Conservation (phyloP, 2,113 vertebrate genomes). For the Mirounga angustirostris region DNA sequence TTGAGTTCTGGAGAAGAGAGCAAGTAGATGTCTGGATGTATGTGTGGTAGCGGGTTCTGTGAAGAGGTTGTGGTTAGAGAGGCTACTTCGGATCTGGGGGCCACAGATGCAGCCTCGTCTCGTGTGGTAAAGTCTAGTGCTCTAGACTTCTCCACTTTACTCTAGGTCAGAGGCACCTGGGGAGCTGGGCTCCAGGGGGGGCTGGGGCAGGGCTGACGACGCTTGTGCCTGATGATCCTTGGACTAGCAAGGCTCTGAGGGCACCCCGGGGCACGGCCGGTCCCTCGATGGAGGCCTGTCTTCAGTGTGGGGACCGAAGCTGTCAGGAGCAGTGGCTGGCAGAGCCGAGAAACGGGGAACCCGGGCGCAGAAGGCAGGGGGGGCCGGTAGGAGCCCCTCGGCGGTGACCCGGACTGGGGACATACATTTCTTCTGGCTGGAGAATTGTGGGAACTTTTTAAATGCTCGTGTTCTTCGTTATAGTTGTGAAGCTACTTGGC, state of each 20-base stretch:
- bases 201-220: too few species aligned
- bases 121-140: background rate
- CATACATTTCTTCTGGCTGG: background rate
- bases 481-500: background rate
- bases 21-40: background rate
- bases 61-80: background rate
- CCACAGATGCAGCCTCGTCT: background rate
- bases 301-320: background rate
- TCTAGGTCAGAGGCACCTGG: background rate
- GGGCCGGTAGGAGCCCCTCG: background rate
- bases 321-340: background rate
- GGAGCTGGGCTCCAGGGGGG: background rate
- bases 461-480: fast-evolving
- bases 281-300: background rate
- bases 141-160: background rate
- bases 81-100: background rate
- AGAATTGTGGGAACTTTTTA: background rate
- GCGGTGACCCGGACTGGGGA: background rate
- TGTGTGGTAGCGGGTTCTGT: background rate
- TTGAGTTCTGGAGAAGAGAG: background rate
- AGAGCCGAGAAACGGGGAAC: background rate
- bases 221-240: background rate
- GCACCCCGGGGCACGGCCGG: fast-evolving
- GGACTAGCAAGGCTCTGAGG: background rate
- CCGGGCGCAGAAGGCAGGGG: fast-evolving